Percentiles rank a stretch among this genome's conserved stretches.
Evolutionary conservation across 2,113 vertebrate species (phyloP).

Genomic region (Ornithorhynchus anatinus): DNA sequence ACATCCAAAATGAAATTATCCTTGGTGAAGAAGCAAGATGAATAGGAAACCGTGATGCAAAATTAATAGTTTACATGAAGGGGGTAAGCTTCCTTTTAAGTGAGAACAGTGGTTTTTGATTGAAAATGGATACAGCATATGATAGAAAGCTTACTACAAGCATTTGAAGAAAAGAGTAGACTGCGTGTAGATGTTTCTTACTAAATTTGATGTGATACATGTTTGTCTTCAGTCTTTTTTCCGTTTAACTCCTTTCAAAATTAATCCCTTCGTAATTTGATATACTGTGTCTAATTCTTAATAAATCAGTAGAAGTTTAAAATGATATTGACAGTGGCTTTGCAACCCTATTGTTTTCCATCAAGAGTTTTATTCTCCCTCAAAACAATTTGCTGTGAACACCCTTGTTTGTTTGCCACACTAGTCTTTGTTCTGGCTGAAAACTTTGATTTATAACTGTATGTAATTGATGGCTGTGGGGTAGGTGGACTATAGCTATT

Average conservation of each 20-base stretch:
- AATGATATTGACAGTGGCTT: conserved; percentile 75
- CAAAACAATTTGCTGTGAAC: conserved; percentile 76
- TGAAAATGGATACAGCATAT: too few species aligned
- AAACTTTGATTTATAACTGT: conserved; percentile 83
- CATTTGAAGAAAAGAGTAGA: conserved; percentile 48
- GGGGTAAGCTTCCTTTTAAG: too few species aligned
- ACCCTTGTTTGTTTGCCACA: conserved; percentile 78
- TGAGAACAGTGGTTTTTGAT: too few species aligned
- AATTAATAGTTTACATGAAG: neutral
- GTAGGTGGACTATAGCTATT: conserved; percentile 72
- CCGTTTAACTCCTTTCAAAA: conserved; percentile 59
- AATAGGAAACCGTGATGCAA: neutral
- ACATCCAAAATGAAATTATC: conserved; percentile 48
- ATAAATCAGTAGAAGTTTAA: conserved; percentile 76
- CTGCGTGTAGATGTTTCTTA: conserved; percentile 28
- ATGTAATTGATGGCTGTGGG: conserved; percentile 79
- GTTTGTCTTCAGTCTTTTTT: conserved; percentile 30
- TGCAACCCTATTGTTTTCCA: conserved; percentile 71
- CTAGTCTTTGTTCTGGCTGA: conserved; percentile 78
- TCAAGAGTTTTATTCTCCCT: conserved; percentile 75
- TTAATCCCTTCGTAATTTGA: conserved; percentile 67
- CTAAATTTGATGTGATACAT: conserved; percentile 49
- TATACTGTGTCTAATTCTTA: conserved; percentile 75
- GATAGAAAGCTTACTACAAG: conserved; percentile 34
- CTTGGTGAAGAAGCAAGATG: conserved; percentile 37